phyloP scores from a whole-genome alignment of 2,113 vertebrate species.

The Strix uralensis region DNA sequence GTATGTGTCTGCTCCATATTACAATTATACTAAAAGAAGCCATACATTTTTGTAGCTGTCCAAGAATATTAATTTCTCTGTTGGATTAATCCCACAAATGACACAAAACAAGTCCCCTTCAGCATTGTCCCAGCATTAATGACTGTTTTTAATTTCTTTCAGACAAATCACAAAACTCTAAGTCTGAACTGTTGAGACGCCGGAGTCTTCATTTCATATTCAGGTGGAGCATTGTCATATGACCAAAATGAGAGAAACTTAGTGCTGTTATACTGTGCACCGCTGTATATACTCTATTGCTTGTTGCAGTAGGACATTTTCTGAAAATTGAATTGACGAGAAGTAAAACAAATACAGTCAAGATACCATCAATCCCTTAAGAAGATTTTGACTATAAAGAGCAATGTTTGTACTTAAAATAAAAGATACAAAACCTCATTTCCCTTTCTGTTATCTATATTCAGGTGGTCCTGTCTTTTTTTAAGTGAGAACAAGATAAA shows the following conservation, averaged over 20 bases:
- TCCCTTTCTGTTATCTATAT: background rate
- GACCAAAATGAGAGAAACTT: background rate
- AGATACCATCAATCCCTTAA: background rate
- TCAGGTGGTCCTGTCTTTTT: background rate
- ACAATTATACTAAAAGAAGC: background rate
- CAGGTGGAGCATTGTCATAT: background rate
- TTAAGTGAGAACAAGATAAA: background rate
- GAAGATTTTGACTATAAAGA: conserved; percentile 4
- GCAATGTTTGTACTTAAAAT: conserved; percentile 4
- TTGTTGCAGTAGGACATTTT: background rate
- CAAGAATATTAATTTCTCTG: background rate
- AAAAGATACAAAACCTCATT: background rate
- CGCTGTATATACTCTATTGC: background rate
- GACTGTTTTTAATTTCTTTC: background rate
- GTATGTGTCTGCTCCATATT: background rate
- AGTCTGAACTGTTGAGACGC: background rate
- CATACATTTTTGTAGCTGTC: background rate
- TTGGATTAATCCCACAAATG: background rate
- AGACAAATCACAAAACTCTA: background rate
- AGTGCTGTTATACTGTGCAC: background rate
- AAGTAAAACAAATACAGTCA: conserved; percentile 10
- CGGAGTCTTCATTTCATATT: background rate
- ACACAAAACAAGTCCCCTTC: background rate
- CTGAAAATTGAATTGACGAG: background rate
- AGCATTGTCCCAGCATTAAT: background rate